These are phyloP conservation scores for Drosophila peninsularis DNA, from an alignment of 2,888 invertebrate genomes.

Conservation along the genomic window DNA sequence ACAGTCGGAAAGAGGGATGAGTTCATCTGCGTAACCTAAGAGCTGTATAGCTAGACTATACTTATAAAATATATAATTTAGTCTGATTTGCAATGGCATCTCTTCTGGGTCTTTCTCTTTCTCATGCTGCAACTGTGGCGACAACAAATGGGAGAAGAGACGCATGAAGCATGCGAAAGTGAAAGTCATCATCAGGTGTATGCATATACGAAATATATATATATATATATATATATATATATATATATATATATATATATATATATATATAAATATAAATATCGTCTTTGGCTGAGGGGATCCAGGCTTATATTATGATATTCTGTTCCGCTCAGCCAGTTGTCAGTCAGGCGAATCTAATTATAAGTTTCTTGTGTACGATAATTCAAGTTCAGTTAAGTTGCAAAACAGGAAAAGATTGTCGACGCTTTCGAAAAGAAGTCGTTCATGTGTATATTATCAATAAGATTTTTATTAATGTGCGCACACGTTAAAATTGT, in stretches of 20 bases:
- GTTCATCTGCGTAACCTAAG: background rate
- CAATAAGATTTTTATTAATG: background rate
- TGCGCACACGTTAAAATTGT: background rate
- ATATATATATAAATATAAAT: background rate
- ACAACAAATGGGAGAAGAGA: conserved; percentile 14
- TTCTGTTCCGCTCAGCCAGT: conserved; percentile 26
- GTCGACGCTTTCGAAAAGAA: background rate
- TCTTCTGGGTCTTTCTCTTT: background rate
- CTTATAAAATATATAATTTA: background rate
- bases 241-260: background rate
- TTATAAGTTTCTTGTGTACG: conserved; percentile 3
- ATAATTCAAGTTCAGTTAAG: background rate
- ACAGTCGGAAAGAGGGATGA: background rate
- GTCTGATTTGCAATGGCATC: conserved; percentile 21
- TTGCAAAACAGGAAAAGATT: conserved; percentile 9
- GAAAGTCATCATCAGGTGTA: conserved; percentile 45
- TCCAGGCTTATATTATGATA: conserved; percentile 1
- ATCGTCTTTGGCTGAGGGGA: conserved; percentile 16
- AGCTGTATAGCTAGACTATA: too few species aligned
- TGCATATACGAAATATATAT: conserved; percentile 19
- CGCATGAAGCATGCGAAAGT: conserved; percentile 47
- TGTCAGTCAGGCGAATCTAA: conserved; percentile 26
- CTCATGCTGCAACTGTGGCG: background rate
- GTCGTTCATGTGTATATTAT: background rate
- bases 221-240: background rate